These are phyloP conservation scores for Pelecanus crispus DNA, from an alignment of 2,113 vertebrate species.

Conservation along the genomic window DNA sequence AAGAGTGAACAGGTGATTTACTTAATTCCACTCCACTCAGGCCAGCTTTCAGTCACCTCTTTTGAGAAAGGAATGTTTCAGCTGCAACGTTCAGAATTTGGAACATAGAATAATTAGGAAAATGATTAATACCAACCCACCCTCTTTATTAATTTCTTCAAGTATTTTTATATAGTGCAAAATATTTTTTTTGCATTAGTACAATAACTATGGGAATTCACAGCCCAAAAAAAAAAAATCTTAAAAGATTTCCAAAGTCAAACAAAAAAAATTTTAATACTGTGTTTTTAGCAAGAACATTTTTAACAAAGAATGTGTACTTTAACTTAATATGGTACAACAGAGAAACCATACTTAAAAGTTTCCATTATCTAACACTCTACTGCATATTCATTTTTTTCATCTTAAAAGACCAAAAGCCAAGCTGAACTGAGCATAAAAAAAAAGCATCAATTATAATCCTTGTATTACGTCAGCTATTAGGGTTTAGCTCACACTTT, in stretches of 20 bases:
- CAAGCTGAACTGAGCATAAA: conserved; percentile 73
- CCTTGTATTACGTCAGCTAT: conserved; percentile 63
- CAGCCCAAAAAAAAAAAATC: conserved; percentile 55
- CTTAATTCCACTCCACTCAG: background rate
- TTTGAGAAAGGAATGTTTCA: background rate
- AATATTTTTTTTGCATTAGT: conserved; percentile 25
- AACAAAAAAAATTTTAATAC: conserved; percentile 82
- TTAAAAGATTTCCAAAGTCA: conserved; percentile 74
- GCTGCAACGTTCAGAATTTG: background rate
- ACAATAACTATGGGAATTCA: conserved; percentile 40
- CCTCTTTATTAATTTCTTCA: conserved; percentile 57
- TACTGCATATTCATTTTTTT: conserved; percentile 72
- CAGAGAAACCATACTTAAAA: conserved; percentile 79
- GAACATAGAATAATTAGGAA: conserved; percentile 27
- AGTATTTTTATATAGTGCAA: conserved; percentile 58
- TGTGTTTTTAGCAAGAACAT: conserved; percentile 85
- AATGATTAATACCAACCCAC: conserved; percentile 39
- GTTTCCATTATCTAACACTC: conserved; percentile 75
- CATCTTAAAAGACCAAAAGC: conserved; percentile 74
- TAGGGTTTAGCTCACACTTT: conserved; percentile 65
- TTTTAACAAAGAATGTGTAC: conserved; percentile 80
- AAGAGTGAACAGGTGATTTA: background rate
- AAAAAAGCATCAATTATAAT: conserved; percentile 69
- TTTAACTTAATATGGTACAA: conserved; percentile 83
- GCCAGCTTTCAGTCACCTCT: background rate